Conservation (phyloP, 2,113 vertebrate species). For the Tauraco erythrolophus region DNA sequence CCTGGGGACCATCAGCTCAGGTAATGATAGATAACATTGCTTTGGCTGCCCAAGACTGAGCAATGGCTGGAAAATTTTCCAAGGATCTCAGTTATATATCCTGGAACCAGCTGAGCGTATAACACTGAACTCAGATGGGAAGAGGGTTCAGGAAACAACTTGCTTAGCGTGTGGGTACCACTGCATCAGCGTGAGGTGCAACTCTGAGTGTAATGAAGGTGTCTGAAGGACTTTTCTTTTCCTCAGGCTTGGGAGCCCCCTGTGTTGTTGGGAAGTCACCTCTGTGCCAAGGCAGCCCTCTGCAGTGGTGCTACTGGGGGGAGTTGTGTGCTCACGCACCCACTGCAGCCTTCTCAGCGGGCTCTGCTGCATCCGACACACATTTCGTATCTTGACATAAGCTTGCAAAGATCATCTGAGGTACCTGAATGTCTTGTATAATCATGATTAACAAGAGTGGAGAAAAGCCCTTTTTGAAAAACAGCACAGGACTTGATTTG, state of each 20-base stretch:
- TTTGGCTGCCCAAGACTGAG: background rate
- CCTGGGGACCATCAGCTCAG: slow-evolving; percentile 9
- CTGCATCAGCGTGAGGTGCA: background rate
- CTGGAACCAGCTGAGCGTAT: background rate
- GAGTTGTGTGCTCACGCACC: background rate
- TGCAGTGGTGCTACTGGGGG: background rate
- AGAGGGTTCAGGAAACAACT: background rate
- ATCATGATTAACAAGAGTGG: background rate
- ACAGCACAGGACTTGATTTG: background rate
- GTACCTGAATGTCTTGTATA: background rate
- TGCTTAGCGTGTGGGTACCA: accelerated
- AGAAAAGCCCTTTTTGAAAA: background rate
- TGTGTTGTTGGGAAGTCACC: background rate
- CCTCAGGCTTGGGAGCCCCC: background rate
- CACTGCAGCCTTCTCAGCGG: accelerated
- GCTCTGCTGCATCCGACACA: background rate
- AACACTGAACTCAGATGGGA: background rate
- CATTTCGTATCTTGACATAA: background rate
- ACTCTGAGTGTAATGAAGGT: background rate
- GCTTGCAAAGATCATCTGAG: slow-evolving; percentile 31
- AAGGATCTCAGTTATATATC: background rate
- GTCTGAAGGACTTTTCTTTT: background rate
- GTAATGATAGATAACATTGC: background rate
- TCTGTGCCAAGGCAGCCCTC: background rate
- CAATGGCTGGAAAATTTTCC: background rate